These are phyloP conservation scores for Hystrix cristata DNA, from an alignment of 2,113 vertebrate species.

Conservation along the genomic window DNA sequence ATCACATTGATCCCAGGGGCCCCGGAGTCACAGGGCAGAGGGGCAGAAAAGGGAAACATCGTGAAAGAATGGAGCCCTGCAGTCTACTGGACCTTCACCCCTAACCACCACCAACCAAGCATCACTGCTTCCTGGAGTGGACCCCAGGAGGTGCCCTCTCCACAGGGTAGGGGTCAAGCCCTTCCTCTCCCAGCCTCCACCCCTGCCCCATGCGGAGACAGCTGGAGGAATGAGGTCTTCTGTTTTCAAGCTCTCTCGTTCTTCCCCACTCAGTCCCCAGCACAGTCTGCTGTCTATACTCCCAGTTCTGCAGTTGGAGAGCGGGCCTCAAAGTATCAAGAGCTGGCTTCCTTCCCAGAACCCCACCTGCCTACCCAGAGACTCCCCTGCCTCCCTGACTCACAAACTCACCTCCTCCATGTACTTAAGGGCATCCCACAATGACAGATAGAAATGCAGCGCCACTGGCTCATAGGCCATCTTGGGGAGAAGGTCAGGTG, in stretches of 20 bases:
- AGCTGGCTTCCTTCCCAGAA: neutral
- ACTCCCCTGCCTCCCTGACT: neutral
- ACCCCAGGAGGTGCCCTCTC: neutral
- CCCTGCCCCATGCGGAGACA: neutral
- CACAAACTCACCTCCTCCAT: conserved; percentile 87
- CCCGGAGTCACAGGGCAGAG: neutral
- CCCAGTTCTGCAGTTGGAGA: neutral
- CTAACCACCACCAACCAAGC: neutral
- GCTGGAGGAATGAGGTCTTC: neutral
- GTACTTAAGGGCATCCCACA: conserved; percentile 92
- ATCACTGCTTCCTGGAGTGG: neutral
- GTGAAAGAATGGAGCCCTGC: neutral
- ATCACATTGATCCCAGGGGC: neutral
- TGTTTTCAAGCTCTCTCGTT: neutral
- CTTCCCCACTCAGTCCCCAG: neutral
- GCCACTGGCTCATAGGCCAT: conserved; percentile 83
- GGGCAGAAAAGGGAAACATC: too few relatives aligned
- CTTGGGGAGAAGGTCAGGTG: conserved; percentile 86
- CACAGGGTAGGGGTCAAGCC: neutral
- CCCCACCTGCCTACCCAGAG: neutral
- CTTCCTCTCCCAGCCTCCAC: neutral
- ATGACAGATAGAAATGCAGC: conserved; percentile 90
- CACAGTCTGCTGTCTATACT: neutral
- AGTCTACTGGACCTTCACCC: neutral
- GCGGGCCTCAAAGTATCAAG: neutral